Evolutionary conservation across 2,113 vertebrate genomes (phyloP), one percentile per base, ranked within the genome.

Genomic region (Phyllostomus hastatus): DNA sequence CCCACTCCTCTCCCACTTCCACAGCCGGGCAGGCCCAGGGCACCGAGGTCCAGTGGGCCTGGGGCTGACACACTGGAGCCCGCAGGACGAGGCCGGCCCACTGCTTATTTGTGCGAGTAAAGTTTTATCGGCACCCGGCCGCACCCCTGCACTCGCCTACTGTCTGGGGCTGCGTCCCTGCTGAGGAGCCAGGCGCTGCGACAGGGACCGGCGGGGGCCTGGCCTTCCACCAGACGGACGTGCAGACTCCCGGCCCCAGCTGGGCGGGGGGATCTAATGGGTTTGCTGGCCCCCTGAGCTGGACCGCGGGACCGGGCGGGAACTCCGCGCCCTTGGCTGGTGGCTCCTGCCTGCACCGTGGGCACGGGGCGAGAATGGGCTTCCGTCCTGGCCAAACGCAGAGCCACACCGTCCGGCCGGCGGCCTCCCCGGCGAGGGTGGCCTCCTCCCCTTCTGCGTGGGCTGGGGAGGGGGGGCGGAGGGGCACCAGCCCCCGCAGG

Each of bases 301-400:
- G 2, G 81, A 59, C 10, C 10, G 82, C 50, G 35, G 90, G 69
- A 17, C 22, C 35, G 33, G 52, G 84, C 14, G 1, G 82, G 82
- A 76, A 91, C 95, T 90, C 85, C 0, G 0, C 90, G 95, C 95
- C 91, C 92, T 94, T 95, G 93, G 93, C 84, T 50, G 90, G 85
- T 57, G 8, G 76, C 0, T 1, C 76, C n/a, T 22, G 79, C 19
- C 64, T 87, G 38, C 12, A 2, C 75, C 92, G 85, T 93, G 97
- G 96, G 81, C 90, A 11, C 85, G 72, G 91, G 84, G 94, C 85
- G 95, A 95, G 90, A 95, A 80, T 19, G 88, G 75, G 43, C 69
- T 82, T 96, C 94, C 52, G n/a, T 57, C 26, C 83, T 59, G 94
- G 95, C 20, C 59, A 89, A 84, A 91, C 94, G 95, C 91, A 95